Percentiles rank a stretch among this genome's conserved stretches.
These are phyloP conservation scores for Leptinotarsa defecta DNA, from an alignment of 1,140 invertebrate genomes.

Conservation along the genomic window DNA sequence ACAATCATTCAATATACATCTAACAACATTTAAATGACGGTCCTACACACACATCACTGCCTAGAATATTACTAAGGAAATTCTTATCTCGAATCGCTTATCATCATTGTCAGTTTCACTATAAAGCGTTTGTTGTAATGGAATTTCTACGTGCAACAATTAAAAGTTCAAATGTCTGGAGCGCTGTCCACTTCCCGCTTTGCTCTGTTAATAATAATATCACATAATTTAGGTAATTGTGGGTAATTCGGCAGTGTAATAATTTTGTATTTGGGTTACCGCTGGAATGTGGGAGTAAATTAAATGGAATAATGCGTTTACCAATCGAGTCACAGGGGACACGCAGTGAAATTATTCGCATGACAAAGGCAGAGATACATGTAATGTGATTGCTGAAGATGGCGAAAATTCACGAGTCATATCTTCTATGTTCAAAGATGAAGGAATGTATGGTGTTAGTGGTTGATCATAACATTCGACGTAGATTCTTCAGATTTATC, in stretches of 20 bases:
- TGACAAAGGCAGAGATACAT: too few species aligned
- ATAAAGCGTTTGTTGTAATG: constrained; percentile 11
- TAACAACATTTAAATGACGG: constrained; percentile 7
- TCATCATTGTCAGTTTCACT: constrained; percentile 29
- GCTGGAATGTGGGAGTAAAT: not conserved
- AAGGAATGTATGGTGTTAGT: too few species aligned
- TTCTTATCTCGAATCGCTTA: constrained; percentile 25
- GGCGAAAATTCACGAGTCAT: too few species aligned
- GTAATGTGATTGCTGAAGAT: too few species aligned
- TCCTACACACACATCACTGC: constrained; percentile 22
- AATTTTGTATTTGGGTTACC: not conserved
- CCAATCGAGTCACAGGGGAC: too few species aligned
- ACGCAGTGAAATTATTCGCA: too few species aligned
- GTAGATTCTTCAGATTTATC: too few species aligned
- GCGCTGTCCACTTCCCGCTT: constrained; percentile 19
- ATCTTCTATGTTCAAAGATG: too few species aligned
- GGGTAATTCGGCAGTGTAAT: constrained; percentile 16
- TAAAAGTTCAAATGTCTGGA: constrained; percentile 14
- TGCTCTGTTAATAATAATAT: constrained; percentile 5
- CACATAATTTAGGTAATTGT: constrained; percentile 28
- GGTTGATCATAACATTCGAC: too few species aligned
- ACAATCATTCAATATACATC: constrained; percentile 10
- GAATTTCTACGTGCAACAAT: constrained; percentile 24
- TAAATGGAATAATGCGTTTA: not conserved
- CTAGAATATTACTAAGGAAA: constrained; percentile 29